A percentile compares a stretch with the other conserved stretches of the same genome.
These are phyloP conservation scores for Leucophenga maculata DNA, from an alignment of 2,888 invertebrate genomes.

Conservation along the genomic window DNA sequence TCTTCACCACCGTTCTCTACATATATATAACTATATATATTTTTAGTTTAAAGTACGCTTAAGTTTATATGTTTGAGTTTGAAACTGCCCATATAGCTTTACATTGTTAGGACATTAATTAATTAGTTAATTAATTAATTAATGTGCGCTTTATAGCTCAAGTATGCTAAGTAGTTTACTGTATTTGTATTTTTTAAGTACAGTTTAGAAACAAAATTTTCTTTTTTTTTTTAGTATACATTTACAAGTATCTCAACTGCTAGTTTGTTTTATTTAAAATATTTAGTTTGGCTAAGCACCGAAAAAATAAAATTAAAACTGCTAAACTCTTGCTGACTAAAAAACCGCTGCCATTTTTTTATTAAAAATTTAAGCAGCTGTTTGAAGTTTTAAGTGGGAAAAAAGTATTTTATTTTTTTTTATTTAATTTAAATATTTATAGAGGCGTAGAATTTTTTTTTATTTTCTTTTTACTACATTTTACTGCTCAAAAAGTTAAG, in stretches of 20 bases:
- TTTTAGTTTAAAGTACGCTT: conserved; percentile 6
- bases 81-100: conserved; percentile 70
- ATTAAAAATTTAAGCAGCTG: conserved; percentile 8
- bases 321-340: no score
- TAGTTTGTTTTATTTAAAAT: background rate
- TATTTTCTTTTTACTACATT: no score
- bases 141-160: background rate
- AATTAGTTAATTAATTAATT: conserved; percentile 16
- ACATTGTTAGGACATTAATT: conserved; percentile 36
- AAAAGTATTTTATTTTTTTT: background rate
- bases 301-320: conserved; percentile 29
- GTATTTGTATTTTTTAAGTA: conserved; percentile 13
- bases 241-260: background rate
- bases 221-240: conserved; percentile 3
- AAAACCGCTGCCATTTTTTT: no score
- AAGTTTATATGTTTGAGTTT: conserved; percentile 19
- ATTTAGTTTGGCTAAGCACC: conserved; percentile 36
- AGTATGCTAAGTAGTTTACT: background rate
- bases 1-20: background rate
- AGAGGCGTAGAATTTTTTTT: no score
- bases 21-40: conserved; percentile 5
- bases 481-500: no score
- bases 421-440: background rate
- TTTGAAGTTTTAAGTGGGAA: background rate
- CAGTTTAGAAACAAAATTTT: conserved; percentile 10